Percentiles rank a stretch among this genome's conserved stretches.
Conservation (phyloP, 1,140 invertebrate genomes). For the Brachionus rotundiformis region DNA sequence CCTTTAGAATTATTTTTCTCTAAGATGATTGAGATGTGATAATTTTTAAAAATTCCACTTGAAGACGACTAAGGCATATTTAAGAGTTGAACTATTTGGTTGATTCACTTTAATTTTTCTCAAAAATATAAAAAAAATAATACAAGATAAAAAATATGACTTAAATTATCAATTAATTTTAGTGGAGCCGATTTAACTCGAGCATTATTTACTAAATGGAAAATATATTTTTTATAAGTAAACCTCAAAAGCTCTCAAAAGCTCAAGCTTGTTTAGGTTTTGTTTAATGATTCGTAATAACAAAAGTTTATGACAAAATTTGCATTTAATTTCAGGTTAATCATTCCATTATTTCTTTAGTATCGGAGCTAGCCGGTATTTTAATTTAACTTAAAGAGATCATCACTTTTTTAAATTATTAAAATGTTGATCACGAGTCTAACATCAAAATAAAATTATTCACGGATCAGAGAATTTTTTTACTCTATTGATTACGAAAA, state of each 20-base stretch:
- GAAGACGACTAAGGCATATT: background rate
- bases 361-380: no score
- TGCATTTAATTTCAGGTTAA: constrained; percentile 4
- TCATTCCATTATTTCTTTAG: no score
- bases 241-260: background rate
- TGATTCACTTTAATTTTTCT: background rate
- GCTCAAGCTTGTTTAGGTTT: background rate
- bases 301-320: background rate
- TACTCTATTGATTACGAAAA: background rate
- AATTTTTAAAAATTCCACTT: background rate
- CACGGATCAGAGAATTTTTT: constrained; percentile 4
- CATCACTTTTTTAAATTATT: no score
- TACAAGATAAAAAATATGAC: no score
- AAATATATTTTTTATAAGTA: no score
- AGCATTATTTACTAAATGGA: no score
- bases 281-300: background rate
- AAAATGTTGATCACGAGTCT: no score
- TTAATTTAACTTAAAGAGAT: no score
- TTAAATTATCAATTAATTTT: no score
- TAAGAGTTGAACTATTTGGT: background rate
- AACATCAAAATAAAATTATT: background rate
- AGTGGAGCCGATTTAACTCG: no score
- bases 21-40: background rate
- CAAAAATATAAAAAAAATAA: background rate
- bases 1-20: background rate